Percentiles rank a stretch among this genome's conserved stretches.
Evolutionary conservation across 2,888 invertebrate genomes (phyloP).

Genomic region (Netelia virgata): DNA sequence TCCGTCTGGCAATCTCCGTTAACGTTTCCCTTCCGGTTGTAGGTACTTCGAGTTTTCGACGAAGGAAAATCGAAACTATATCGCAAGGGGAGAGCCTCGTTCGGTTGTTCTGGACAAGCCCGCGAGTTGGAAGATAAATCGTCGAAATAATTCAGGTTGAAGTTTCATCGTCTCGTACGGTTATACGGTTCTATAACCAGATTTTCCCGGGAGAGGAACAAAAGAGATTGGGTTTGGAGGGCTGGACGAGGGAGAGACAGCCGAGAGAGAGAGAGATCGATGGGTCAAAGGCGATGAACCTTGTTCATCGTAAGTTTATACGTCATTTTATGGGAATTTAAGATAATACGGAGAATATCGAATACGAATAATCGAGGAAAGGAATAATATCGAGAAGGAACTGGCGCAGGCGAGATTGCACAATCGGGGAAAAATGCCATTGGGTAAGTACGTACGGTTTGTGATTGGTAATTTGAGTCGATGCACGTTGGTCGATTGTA

Average conservation of each 20-base stretch:
- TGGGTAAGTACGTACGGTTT: background rate
- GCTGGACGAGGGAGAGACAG: background rate
- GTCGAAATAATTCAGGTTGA: slow-evolving; percentile 42
- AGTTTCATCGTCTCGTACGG: slow-evolving; percentile 13
- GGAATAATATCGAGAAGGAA: too few relatives aligned
- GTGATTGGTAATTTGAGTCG: slow-evolving; percentile 30
- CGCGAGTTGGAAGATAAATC: slow-evolving; percentile 33
- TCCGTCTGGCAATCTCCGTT: slow-evolving; percentile 22
- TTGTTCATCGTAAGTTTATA: background rate
- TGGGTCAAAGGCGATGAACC: slow-evolving; percentile 18
- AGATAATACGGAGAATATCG: background rate
- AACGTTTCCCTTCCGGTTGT: slow-evolving; percentile 47
- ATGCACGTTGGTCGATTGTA: too few relatives aligned
- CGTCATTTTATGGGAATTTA: background rate
- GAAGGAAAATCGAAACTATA: slow-evolving; percentile 29
- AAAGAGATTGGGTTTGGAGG: too few relatives aligned
- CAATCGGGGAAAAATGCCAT: background rate
- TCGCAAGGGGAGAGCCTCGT: background rate
- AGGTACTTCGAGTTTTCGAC: slow-evolving; percentile 46
- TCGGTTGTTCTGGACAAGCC: background rate
- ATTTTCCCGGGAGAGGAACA: background rate
- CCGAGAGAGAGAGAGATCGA: background rate
- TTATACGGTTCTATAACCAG: background rate
- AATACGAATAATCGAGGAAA: background rate
- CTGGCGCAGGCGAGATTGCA: too few relatives aligned